Base-by-base conservation (phyloP, 2,113 vertebrate species). In the Prolemur simus region DNA sequence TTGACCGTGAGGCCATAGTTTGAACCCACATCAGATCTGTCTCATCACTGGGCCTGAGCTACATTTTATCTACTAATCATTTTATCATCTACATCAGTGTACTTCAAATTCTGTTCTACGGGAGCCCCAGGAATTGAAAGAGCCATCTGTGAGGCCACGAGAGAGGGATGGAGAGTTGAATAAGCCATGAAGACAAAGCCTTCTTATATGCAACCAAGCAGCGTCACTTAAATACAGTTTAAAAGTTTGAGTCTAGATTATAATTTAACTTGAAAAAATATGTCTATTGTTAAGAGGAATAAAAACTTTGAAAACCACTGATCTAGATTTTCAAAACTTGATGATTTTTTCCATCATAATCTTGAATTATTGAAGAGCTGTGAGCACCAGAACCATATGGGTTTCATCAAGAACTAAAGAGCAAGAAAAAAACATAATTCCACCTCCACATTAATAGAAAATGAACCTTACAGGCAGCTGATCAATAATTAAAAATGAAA, bases 401-500 rank as follows among this genome's bases (percentile, higher is more conserved):
- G 37, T 73, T 97, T 96, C 93, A 94, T 91, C 91, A 89, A 95
- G 91, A 93, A 85, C 91, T 73, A 73, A 96, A 97, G 86, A 94
- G 56, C 54, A 91, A 95, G 58, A 74, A 27, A 66, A 95, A 89
- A 86, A 73, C 47, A 97, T 74, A 95, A 89, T 96, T 94, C 74
- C 81, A 96, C 78, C 95, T 89, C 93, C 0, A 0, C 94, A 96
- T 96, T 94, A 97, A 97, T 96, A 97, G 86, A 93, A 97, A 97
- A 98, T 97, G 95, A 98, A 91, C 84, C 78, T 96, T 95, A 95
- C 63, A 95, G 96, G 85, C 95, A 94, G 94, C 49, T 60, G 25
- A 98, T 97, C 64, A 97, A 98, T 97, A 96, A 96, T 97, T 97
- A 73, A 97, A 91, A 97, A 93, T 74, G 42, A 97, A 97, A 97